These are phyloP conservation scores for Aphidius colemani DNA, from an alignment of 2,888 invertebrate genomes.

Conservation along the genomic window DNA sequence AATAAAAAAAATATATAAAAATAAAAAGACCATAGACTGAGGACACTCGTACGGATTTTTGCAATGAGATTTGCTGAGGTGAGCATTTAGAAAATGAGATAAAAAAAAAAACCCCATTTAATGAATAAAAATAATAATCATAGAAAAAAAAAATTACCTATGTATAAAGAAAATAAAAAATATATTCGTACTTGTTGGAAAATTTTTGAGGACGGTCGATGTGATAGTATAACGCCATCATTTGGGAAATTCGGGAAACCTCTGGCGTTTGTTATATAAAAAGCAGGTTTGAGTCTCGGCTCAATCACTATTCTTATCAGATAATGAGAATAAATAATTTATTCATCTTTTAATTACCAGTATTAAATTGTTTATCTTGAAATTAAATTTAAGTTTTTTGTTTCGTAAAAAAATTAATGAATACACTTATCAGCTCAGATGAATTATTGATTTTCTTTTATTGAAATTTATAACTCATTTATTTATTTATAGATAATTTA, in stretches of 20 bases:
- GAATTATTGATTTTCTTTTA: too few relatives aligned
- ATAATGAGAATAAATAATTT: not conserved
- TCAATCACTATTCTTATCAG: constrained; percentile 6
- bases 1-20: constrained; percentile 14
- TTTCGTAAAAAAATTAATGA: too few relatives aligned
- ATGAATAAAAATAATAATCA: constrained; percentile 9
- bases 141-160: too few relatives aligned
- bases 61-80: constrained; percentile 14
- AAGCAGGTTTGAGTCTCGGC: constrained; percentile 34
- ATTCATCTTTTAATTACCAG: too few relatives aligned
- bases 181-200: constrained; percentile 8
- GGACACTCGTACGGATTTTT: constrained; percentile 10
- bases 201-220: constrained; percentile 32
- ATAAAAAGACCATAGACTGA: constrained; percentile 20
- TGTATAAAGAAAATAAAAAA: not conserved
- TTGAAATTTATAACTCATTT: too few relatives aligned
- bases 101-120: not conserved
- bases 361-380: too few relatives aligned
- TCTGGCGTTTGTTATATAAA: constrained; percentile 18
- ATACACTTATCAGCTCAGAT: too few relatives aligned
- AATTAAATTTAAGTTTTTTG: too few relatives aligned
- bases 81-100: constrained; percentile 13
- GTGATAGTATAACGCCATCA: constrained; percentile 44
- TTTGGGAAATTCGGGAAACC: constrained; percentile 27
- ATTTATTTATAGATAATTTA: too few relatives aligned